These are phyloP conservation scores for Drosophila bocki DNA, from an alignment of 1,140 invertebrate genomes.

Conservation along the genomic window DNA sequence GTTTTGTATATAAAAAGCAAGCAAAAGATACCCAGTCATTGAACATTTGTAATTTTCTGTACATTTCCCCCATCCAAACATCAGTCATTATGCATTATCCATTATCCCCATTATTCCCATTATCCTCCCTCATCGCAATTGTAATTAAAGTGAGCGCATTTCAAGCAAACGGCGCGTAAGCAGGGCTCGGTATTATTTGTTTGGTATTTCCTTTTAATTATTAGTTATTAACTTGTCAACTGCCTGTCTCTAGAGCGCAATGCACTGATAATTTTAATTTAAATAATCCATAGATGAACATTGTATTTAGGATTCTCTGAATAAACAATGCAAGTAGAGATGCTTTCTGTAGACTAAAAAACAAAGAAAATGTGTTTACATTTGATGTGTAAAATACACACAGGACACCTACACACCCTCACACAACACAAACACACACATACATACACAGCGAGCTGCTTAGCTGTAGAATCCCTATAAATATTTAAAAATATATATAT, in stretches of 20 bases:
- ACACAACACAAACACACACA: constrained; percentile 30
- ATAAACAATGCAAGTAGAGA: constrained; percentile 58
- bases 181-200: constrained; percentile 58
- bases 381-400: constrained; percentile 33
- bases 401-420: constrained; percentile 31
- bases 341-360: constrained; percentile 57
- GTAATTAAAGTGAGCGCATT: constrained; percentile 57
- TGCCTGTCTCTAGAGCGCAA: constrained; percentile 80
- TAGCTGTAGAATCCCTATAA: constrained; percentile 57
- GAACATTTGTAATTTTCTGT: constrained; percentile 63
- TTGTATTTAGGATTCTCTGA: constrained; percentile 71
- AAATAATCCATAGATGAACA: constrained; percentile 50
- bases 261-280: constrained; percentile 84
- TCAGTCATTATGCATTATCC: not conserved
- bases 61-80: constrained; percentile 40
- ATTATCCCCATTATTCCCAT: not conserved
- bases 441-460: constrained; percentile 43
- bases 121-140: constrained; percentile 16
- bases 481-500: constrained; percentile 48
- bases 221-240: constrained; percentile 68
- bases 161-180: constrained; percentile 53
- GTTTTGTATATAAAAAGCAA: constrained; percentile 62
- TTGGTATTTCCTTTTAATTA: constrained; percentile 44
- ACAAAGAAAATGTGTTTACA: constrained; percentile 26
- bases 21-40: constrained; percentile 52